Conservation (phyloP, 2,113 vertebrate species). For the Aptenodytes forsteri region DNA sequence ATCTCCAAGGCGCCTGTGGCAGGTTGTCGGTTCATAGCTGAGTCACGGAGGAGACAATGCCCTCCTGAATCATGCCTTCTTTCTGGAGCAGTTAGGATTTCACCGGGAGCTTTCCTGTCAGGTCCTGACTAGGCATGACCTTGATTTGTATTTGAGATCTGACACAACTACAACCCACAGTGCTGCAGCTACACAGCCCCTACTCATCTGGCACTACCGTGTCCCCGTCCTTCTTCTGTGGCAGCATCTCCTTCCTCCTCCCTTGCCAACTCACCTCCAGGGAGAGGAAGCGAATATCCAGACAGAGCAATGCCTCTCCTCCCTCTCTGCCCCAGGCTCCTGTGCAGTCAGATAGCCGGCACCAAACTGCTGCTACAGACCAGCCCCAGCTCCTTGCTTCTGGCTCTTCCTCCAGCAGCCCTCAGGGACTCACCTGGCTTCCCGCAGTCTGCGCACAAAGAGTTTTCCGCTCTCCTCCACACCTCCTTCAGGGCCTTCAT, state of each 20-base stretch:
- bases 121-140: conserved; percentile 55
- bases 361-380: background rate
- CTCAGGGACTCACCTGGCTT: background rate
- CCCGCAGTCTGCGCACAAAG: conserved; percentile 31
- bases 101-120: conserved; percentile 1
- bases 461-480: conserved; percentile 59
- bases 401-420: background rate
- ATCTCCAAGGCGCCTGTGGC: background rate
- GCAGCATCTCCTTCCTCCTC: background rate
- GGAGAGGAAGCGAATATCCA: background rate
- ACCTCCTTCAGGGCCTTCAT: conserved; percentile 53
- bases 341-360: background rate
- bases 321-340: background rate
- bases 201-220: background rate
- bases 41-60: conserved; percentile 4
- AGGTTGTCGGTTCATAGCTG: conserved; percentile 8
- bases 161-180: background rate
- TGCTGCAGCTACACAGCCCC: background rate
- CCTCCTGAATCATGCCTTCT: conserved; percentile 39
- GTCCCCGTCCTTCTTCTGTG: background rate
- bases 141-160: background rate
- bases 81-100: conserved; percentile 7
- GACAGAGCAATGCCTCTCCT: background rate
- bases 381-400: background rate
- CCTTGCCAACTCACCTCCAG: background rate